Evolutionary conservation across 1,140 invertebrate species (phyloP).

Genomic region (Zaprionus africanus): DNA sequence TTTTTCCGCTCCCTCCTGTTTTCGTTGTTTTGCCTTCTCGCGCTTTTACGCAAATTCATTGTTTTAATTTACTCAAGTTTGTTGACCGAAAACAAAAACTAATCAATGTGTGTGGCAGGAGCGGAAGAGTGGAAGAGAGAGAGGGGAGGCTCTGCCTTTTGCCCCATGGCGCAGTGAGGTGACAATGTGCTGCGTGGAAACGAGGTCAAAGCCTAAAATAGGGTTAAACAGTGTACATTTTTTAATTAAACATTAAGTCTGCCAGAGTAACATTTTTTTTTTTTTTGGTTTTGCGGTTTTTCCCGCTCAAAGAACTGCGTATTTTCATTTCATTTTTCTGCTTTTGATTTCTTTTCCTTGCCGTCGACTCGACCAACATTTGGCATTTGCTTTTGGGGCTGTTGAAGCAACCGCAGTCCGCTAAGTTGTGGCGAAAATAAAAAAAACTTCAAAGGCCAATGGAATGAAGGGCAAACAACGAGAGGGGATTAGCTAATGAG

Average conservation of each 20-base stretch:
- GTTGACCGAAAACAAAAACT: constrained; percentile 83
- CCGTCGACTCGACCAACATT: constrained; percentile 20
- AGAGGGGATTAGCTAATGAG: constrained; percentile 41
- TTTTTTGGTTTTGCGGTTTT: constrained; percentile 50
- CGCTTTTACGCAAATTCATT: constrained; percentile 81
- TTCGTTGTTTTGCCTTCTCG: constrained; percentile 41
- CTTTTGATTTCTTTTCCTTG: constrained; percentile 27
- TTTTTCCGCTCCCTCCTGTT: constrained; percentile 42
- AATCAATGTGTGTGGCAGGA: constrained; percentile 59
- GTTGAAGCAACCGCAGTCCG: constrained; percentile 40
- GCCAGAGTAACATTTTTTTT: constrained; percentile 31
- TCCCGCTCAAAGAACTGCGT: constrained; percentile 30
- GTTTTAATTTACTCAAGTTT: constrained; percentile 82
- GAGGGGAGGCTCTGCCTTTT: not conserved
- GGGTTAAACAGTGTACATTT: constrained; percentile 57
- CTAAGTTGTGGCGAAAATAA: constrained; percentile 61
- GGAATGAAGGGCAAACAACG: constrained; percentile 27
- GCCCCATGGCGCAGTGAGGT: constrained; percentile 37
- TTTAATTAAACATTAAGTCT: constrained; percentile 75
- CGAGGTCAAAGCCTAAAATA: constrained; percentile 56
- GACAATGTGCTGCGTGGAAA: constrained; percentile 41
- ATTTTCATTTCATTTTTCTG: constrained; percentile 19
- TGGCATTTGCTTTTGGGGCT: constrained; percentile 48
- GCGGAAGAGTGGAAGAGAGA: not conserved
- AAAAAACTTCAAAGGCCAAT: constrained; percentile 51